Evolutionary conservation across 2,797 vertebrate genomes (phyloP), one percentile per base, ranked within the genome.

Genomic region (Peromyscus melanophrys): DNA sequence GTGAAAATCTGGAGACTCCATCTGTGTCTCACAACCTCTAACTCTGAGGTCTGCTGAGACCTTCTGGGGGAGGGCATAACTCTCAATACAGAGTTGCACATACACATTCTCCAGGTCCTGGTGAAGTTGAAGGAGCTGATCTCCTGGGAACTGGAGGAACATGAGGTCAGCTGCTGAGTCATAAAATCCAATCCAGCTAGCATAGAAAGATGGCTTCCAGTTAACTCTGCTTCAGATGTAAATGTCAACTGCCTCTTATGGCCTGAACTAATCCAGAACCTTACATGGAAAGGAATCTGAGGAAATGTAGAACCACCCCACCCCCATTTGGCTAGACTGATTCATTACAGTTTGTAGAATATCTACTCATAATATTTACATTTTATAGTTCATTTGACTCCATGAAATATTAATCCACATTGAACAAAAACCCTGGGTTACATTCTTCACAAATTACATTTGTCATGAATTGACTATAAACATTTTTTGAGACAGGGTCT

Each of bases 311-410:
- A 71, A 63, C 61, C 19, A 57, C 61, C 12, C 16, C 19, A 63
- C 1, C 88, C 49, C 16, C 11, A 71, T 21, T 76, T 86, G 78
- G 71, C 75, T 87, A 63, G 83, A 19, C 27, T 9, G 75, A 96
- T 23, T 80, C 34, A 87, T 69, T 31, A 82, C 37, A 19, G 7
- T 83, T 76, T 12, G n/a, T 95, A 92, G 92, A 96, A 92, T 96
- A 96, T 92, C 78, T 92, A n/a, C 61, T 90, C 84, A 95, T 61
- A 89, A 77, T 92, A 96, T 96, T 96, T 96, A 86, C 31, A 71
- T 61, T 92, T 83, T 86, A 52, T 52, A 90, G 40, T 13, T 92
- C 80, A 83, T 88, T 17, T 40, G 10, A 80, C 59, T 71, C 10
- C 25, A 37, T 40, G 49, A n/a, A 94, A 85, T 94, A 82, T 57